These are phyloP conservation scores for Grammomys dolichurus DNA, from an alignment of 2,113 vertebrate species.

Conservation along the genomic window DNA sequence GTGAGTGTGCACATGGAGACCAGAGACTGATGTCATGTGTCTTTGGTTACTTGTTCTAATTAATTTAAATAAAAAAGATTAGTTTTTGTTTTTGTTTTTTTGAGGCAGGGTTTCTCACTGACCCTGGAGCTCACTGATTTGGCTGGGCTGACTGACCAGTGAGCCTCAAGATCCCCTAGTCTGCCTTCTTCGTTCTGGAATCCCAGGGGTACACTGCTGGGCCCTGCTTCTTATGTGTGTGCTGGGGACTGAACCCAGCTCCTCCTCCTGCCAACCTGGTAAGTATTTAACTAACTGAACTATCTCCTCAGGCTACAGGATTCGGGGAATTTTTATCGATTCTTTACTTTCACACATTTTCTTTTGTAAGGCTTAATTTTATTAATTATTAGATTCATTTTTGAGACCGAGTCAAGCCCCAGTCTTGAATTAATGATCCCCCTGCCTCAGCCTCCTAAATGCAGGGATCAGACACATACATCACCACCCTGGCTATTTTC, in stretches of 20 bases:
- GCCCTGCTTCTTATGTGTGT: neutral
- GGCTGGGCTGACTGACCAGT: neutral
- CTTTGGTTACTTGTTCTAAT: neutral
- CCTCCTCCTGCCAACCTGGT: too few relatives aligned
- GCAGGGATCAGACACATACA: neutral
- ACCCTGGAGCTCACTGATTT: neutral
- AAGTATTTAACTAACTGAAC: neutral
- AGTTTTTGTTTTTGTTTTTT: neutral
- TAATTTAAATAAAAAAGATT: neutral
- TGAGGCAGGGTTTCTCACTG: neutral
- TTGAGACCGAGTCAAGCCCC: neutral
- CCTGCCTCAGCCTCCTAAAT: neutral
- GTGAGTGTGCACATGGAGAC: neutral
- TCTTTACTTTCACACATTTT: neutral
- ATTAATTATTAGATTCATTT: neutral
- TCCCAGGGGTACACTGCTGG: too few relatives aligned
- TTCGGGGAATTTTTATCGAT: neutral
- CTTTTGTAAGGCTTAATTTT: neutral
- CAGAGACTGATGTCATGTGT: neutral
- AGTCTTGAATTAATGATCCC: neutral
- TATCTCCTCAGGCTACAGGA: neutral
- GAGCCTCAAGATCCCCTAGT: neutral
- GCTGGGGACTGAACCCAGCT: neutral
- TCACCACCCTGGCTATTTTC: neutral
- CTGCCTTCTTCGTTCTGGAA: too few relatives aligned